These are phyloP conservation scores for Sceliomorpha sp. DNA, from an alignment of 2,888 invertebrate genomes.

Conservation along the genomic window DNA sequence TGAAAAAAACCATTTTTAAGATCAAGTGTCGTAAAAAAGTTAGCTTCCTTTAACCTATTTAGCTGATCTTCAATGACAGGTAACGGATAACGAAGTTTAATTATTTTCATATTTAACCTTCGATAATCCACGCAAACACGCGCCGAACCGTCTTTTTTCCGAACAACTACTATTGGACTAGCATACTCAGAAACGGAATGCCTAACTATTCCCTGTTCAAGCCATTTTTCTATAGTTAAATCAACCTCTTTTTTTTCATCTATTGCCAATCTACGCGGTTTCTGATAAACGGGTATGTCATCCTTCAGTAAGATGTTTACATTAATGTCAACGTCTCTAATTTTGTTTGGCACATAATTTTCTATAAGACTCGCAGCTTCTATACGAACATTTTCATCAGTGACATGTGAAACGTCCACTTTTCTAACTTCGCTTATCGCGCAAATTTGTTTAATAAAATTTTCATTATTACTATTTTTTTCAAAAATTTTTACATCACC, in stretches of 20 bases:
- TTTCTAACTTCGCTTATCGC: slow-evolving; percentile 6
- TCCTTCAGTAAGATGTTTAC: slow-evolving; percentile 66
- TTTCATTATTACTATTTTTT: slow-evolving; percentile 3
- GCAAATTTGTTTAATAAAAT: neutral
- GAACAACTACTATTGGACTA: slow-evolving; percentile 65
- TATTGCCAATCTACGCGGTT: slow-evolving; percentile 59
- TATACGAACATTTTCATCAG: neutral
- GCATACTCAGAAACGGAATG: slow-evolving; percentile 69
- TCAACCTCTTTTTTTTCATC: slow-evolving; percentile 63
- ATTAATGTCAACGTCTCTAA: slow-evolving; percentile 53
- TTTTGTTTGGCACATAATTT: slow-evolving; percentile 16
- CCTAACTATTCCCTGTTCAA: slow-evolving; percentile 64
- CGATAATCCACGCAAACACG: slow-evolving; percentile 75
- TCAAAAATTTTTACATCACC: slow-evolving; percentile 23
- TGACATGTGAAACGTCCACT: slow-evolving; percentile 17
- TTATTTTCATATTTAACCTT: slow-evolving; percentile 65
- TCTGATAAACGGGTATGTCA: slow-evolving; percentile 62
- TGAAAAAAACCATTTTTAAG: slow-evolving; percentile 11
- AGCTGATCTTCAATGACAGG: slow-evolving; percentile 41
- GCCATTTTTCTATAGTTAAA: slow-evolving; percentile 65
- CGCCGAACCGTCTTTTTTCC: slow-evolving; percentile 59
- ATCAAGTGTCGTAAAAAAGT: slow-evolving; percentile 5
- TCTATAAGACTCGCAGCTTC: slow-evolving; percentile 11
- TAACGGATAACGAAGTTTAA: slow-evolving; percentile 23
- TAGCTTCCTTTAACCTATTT: slow-evolving; percentile 5